These are phyloP conservation scores for Megalops atlanticus DNA, from an alignment of 2,113 vertebrate genomes.

Conservation along the genomic window DNA sequence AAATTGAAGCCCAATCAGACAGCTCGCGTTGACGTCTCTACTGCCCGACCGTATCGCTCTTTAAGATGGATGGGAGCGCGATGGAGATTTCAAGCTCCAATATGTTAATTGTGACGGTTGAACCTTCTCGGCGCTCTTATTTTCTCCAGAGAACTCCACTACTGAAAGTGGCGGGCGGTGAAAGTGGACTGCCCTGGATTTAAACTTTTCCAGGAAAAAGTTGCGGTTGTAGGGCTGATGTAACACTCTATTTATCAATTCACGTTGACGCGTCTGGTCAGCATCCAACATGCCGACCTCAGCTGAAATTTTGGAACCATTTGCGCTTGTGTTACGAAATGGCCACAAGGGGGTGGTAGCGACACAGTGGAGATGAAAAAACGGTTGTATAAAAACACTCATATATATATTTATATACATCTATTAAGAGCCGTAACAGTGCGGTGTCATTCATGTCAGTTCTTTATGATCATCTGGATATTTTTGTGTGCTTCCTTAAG, in stretches of 20 bases:
- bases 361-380: conserved; percentile 37
- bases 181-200: neutral
- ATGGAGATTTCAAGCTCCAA: conserved; percentile 71
- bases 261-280: neutral
- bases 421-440: conserved; percentile 44
- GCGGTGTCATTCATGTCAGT: conserved; percentile 49
- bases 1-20: conserved; percentile 62
- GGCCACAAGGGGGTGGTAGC: conserved; percentile 76
- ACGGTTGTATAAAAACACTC: no score
- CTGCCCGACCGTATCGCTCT: conserved; percentile 60
- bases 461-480: conserved; percentile 45
- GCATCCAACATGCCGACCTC: conserved; percentile 47
- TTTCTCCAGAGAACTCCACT: conserved; percentile 21
- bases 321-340: conserved; percentile 40
- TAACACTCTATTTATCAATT: neutral
- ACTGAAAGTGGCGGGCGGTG: neutral
- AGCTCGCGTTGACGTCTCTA: conserved; percentile 42
- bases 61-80: conserved; percentile 64
- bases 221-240: neutral
- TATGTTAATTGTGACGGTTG: conserved; percentile 66
- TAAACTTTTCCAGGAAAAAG: neutral
- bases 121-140: conserved; percentile 52
- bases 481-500: conserved; percentile 42
- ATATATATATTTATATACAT: no score
- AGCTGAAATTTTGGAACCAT: conserved; percentile 32